A percentile compares a stretch with the other conserved stretches of the same genome.
Conservation (phyloP, 2,797 vertebrate species). For the Malurus splendens region DNA sequence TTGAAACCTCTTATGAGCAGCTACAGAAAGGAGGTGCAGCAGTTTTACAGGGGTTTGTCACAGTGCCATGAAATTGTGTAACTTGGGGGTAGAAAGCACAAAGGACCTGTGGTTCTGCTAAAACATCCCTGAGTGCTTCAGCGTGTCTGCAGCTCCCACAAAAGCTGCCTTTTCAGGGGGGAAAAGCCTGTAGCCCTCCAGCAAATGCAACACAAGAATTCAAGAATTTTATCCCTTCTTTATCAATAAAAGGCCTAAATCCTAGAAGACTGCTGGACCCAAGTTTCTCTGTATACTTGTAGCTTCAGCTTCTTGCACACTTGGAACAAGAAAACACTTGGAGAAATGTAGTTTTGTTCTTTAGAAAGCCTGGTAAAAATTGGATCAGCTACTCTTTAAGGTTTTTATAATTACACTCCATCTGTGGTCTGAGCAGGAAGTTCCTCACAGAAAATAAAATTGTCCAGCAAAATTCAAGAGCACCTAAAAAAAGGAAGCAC, state of each 20-base stretch:
- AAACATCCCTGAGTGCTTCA: background rate
- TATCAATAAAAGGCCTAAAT: background rate
- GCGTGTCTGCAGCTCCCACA: accelerated
- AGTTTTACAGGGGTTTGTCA: background rate
- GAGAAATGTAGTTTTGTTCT: background rate
- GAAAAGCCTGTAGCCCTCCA: background rate
- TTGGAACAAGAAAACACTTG: background rate
- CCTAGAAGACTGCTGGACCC: background rate
- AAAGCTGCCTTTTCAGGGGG: background rate
- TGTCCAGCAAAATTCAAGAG: background rate
- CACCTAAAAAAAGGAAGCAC: background rate
- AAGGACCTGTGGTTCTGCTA: background rate
- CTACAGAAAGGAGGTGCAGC: background rate
- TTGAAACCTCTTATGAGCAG: background rate
- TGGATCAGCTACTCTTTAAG: background rate
- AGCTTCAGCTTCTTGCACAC: background rate
- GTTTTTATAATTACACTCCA: background rate
- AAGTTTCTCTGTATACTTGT: background rate
- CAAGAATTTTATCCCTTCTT: background rate
- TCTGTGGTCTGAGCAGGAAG: background rate
- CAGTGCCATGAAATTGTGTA: background rate
- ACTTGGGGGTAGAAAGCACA: background rate
- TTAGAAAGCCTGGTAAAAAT: background rate
- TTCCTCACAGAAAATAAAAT: background rate
- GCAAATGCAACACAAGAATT: background rate